Conservation (phyloP, 2,888 invertebrate genomes). For the Polymixis flavicincta region DNA sequence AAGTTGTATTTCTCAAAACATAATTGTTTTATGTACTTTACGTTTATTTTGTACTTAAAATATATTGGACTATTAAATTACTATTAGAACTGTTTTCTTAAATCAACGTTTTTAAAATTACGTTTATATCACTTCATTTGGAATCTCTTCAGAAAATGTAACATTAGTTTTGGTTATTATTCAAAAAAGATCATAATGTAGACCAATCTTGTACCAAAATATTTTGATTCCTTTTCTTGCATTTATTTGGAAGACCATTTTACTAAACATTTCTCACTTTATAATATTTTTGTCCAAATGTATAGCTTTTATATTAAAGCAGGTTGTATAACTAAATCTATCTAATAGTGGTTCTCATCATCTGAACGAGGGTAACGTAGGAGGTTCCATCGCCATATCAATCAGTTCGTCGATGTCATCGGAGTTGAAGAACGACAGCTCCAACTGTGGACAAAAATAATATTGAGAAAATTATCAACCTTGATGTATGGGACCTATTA, state of each 20-base stretch:
- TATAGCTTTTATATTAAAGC: conserved; percentile 1
- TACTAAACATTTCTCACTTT: neutral
- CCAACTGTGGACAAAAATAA: conserved; percentile 78
- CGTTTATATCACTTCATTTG: conserved; percentile 15
- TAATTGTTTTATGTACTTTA: neutral
- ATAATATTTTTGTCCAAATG: neutral
- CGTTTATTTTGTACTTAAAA: conserved; percentile 20
- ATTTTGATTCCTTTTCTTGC: too few species aligned
- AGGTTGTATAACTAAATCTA: conserved; percentile 31
- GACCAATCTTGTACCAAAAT: neutral
- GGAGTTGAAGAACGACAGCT: conserved; percentile 86
- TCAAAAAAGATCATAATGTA: neutral
- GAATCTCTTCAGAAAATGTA: neutral
- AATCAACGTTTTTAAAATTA: conserved; percentile 10
- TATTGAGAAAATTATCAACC: neutral
- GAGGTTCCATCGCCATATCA: conserved; percentile 86
- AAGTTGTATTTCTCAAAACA: conserved; percentile 43
- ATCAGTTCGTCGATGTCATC: conserved; percentile 88
- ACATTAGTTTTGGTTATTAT: neutral
- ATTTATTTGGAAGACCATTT: conserved; percentile 5
- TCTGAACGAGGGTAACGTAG: conserved; percentile 77
- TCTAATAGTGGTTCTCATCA: conserved; percentile 63
- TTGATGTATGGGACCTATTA: neutral
- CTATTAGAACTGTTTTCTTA: conserved; percentile 37
- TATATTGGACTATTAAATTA: conserved; percentile 55